Conservation (phyloP, 2,797 vertebrate species). For the Leptatherina wallacei region DNA sequence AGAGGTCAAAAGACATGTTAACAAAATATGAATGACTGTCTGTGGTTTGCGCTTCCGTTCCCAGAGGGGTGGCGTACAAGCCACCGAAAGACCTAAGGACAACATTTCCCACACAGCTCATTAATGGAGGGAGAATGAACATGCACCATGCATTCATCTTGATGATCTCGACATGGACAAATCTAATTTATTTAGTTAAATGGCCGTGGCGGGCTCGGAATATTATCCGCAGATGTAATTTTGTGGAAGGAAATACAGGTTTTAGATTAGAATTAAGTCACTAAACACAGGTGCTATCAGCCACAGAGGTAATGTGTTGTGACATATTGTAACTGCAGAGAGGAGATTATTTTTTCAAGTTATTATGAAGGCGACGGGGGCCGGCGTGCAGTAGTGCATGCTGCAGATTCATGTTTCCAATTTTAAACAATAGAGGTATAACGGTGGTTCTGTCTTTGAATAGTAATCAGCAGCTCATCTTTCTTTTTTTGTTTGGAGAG, state of each 20-base stretch:
- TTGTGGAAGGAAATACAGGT: slow-evolving; percentile 10
- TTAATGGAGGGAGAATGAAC: slow-evolving; percentile 36
- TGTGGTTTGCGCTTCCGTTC: slow-evolving; percentile 17
- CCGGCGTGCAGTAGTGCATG: slow-evolving; percentile 10
- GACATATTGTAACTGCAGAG: slow-evolving; percentile 18
- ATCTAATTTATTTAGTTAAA: slow-evolving; percentile 38
- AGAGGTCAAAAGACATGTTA: slow-evolving; percentile 49
- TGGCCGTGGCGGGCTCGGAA: slow-evolving; percentile 5
- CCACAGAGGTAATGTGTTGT: slow-evolving; percentile 20
- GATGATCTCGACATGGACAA: slow-evolving; percentile 22
- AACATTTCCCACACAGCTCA: slow-evolving; percentile 30
- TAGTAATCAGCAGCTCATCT: slow-evolving; percentile 31
- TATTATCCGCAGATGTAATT: slow-evolving; percentile 43
- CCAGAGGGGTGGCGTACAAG: slow-evolving; percentile 9
- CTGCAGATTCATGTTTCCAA: slow-evolving; percentile 17
- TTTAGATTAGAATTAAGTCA: slow-evolving; percentile 29
- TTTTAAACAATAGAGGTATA: slow-evolving; percentile 15
- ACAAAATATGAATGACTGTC: slow-evolving; percentile 41
- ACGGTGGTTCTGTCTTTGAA: slow-evolving; percentile 8
- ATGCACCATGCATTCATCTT: background rate
- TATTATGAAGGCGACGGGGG: background rate
- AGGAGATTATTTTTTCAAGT: slow-evolving; percentile 18
- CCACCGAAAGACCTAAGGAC: slow-evolving; percentile 19
- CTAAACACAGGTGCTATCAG: slow-evolving; percentile 18
- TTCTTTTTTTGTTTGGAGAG: slow-evolving; percentile 27